These are phyloP conservation scores for Minunthozetes semirufus DNA, from an alignment of 2,888 invertebrate species.

Conservation along the genomic window DNA sequence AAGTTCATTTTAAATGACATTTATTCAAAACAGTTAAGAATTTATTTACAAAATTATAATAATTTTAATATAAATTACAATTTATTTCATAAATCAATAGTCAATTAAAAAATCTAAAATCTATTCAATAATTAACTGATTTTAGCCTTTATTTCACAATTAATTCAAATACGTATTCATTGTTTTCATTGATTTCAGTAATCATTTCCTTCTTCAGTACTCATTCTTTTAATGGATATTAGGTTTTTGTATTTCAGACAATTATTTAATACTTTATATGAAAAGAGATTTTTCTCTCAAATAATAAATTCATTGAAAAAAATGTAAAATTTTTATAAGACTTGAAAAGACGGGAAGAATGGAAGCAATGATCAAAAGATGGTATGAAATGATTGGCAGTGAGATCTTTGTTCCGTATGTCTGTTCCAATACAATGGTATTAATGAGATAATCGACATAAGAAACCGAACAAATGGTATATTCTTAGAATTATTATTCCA, in stretches of 20 bases:
- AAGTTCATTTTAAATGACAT: not conserved
- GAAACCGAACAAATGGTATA: not conserved
- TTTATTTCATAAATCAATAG: no score
- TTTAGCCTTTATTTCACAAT: no score
- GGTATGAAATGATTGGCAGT: slow-evolving; percentile 9
- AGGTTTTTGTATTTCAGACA: not conserved
- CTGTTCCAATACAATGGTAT: not conserved
- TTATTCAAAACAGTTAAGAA: not conserved
- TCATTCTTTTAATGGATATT: not conserved
- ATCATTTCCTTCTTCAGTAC: not conserved
- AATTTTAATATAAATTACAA: not conserved
- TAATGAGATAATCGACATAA: not conserved
- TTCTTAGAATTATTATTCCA: not conserved
- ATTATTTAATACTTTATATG: slow-evolving; percentile 2
- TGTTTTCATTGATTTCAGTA: no score
- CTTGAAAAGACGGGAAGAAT: not conserved
- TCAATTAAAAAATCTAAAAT: no score
- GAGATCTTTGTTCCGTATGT: slow-evolving; percentile 13
- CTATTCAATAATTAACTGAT: no score
- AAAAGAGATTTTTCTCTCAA: not conserved
- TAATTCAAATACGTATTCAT: no score
- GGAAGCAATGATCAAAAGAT: not conserved
- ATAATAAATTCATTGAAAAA: not conserved
- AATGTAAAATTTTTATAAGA: not conserved
- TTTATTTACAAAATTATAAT: not conserved